Base-by-base conservation (phyloP, 2,888 invertebrate genomes). In the Ditula angustiorana region DNA sequence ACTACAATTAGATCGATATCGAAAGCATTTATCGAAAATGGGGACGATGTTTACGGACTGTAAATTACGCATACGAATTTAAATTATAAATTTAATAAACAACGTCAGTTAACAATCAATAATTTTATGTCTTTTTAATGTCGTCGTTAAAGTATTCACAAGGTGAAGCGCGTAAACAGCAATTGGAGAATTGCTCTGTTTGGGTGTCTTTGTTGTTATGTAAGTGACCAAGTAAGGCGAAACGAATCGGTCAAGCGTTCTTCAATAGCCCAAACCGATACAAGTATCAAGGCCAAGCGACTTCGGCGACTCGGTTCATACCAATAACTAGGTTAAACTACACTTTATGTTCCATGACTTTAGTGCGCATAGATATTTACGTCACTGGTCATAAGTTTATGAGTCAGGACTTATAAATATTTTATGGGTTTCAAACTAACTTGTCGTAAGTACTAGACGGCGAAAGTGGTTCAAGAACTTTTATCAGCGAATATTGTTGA, bases 391-490 rank as follows among this genome's bases (percentile, higher is more conserved):
- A 11, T 24, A 23, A 13, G 5, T 5, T 16, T 16, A 26, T 8
- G 35, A 44, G 19, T 46, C 44, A 30, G n/a, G 13, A 5, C 44
- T 19, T 21, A 41, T 62, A 57, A 62, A 58, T 33, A 26, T 58
- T 58, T 63, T 50, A 63, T 21, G 33, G 33, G 50, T 30, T 50
- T 16, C 33, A 10, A 26, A 24, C 41, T n/a, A 33, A 52, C 28
- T 28, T 26, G 47, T 44, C 28, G 52, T 33, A 24, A 49, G 19
- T 37, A 53, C 58, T 53, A 37, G 64, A 56, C 26, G 53, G 37
- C 53, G 59, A 64, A 64, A 64, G 64, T 64, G 58, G 64, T 37
- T 59, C 53, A 64, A 53, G 52, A 64, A 35, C 64, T 64, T 64
- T 64, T 64, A 58, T 59, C 46, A 33, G 33, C 16, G 16, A 52